Conservation (phyloP, 2,888 invertebrate genomes). For the Linnaemya vulpina region DNA sequence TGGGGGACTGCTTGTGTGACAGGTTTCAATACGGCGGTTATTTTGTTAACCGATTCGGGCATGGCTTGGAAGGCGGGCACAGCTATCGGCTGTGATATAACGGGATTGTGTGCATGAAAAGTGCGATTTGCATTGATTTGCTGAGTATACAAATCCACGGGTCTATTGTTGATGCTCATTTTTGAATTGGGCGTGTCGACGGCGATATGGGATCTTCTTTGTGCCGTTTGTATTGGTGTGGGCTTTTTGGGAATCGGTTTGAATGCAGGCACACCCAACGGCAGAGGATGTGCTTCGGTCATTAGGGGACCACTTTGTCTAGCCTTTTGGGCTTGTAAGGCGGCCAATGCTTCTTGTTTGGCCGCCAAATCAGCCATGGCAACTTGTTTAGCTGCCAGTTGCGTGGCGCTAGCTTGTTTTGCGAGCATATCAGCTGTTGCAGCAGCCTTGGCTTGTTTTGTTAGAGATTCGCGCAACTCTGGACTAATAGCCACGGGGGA, state of each 20-base stretch:
- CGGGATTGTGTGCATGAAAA: conserved; percentile 78
- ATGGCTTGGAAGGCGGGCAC: conserved; percentile 84
- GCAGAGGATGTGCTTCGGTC: conserved; percentile 85
- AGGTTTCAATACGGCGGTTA: conserved; percentile 72
- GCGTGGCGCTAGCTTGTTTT: conserved; percentile 56
- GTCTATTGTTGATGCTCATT: conserved; percentile 78
- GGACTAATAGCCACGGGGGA: conserved; percentile 74
- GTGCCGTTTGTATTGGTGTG: conserved; percentile 72
- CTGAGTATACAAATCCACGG: conserved; percentile 75
- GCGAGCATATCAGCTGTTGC: conserved; percentile 63
- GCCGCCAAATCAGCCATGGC: conserved; percentile 38
- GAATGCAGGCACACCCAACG: conserved; percentile 89
- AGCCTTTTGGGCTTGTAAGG: conserved; percentile 59
- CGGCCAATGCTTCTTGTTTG: conserved; percentile 50
- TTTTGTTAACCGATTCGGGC: conserved; percentile 84
- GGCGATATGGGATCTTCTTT: conserved; percentile 77
- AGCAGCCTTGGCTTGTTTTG: conserved; percentile 62
- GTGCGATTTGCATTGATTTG: conserved; percentile 79
- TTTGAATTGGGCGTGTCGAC: conserved; percentile 78
- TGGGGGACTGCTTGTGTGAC: not conserved
- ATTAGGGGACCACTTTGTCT: conserved; percentile 76
- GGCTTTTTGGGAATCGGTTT: conserved; percentile 88
- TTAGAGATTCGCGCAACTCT: conserved; percentile 62
- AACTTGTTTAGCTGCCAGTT: conserved; percentile 67
- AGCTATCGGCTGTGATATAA: conserved; percentile 76